Percentiles rank a stretch among this genome's conserved stretches.
These are phyloP conservation scores for Argyra leucocephala DNA, from an alignment of 2,888 invertebrate species.

Conservation along the genomic window DNA sequence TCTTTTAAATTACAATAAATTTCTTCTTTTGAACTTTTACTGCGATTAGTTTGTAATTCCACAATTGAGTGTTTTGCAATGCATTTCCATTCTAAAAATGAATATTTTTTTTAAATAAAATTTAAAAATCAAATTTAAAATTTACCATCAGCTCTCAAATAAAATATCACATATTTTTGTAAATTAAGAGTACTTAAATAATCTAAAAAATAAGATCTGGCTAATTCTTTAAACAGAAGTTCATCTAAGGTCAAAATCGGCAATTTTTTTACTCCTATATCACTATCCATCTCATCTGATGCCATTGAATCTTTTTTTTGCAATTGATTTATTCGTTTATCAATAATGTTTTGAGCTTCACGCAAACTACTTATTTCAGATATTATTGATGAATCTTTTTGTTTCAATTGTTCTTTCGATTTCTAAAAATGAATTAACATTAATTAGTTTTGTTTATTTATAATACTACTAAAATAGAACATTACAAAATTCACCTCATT, in stretches of 20 bases:
- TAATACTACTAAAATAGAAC: not conserved
- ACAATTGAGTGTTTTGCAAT: slow-evolving; percentile 19
- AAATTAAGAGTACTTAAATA: slow-evolving; percentile 26
- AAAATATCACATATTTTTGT: slow-evolving; percentile 29
- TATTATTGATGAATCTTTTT: slow-evolving; percentile 21
- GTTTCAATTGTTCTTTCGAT: slow-evolving; percentile 19
- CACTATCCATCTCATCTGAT: slow-evolving; percentile 12
- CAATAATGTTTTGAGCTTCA: slow-evolving; percentile 27
- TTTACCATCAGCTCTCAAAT: slow-evolving; percentile 26
- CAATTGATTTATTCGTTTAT: slow-evolving; percentile 25
- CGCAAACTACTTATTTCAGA: slow-evolving; percentile 26
- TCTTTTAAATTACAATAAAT: slow-evolving; percentile 23
- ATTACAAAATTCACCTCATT: slow-evolving; percentile 20
- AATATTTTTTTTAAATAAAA: not conserved
- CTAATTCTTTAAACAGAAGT: slow-evolving; percentile 27
- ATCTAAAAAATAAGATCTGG: slow-evolving; percentile 27
- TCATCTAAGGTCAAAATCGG: slow-evolving; percentile 27
- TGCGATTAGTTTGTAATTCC: slow-evolving; percentile 24
- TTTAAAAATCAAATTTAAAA: not conserved
- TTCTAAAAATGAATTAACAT: not conserved
- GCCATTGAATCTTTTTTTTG: slow-evolving; percentile 19
- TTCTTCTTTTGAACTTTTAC: slow-evolving; percentile 23
- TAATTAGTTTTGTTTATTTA: too few species aligned
- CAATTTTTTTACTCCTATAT: slow-evolving; percentile 19
- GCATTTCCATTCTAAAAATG: slow-evolving; percentile 25